Base-by-base conservation (phyloP, 2,113 vertebrate genomes). In the Oreotrochilus melanogaster region DNA sequence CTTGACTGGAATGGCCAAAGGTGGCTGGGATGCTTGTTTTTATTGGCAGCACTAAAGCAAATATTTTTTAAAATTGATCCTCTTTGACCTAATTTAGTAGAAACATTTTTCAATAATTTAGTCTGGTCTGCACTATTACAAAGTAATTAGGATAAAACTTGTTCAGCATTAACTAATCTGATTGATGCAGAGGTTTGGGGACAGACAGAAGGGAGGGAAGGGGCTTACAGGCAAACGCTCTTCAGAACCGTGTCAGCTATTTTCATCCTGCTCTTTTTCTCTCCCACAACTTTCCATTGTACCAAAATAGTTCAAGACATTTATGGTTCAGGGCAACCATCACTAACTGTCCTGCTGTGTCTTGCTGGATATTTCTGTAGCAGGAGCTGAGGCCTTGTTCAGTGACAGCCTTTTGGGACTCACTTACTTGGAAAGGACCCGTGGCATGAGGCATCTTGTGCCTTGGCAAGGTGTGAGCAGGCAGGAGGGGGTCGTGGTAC, bases 241-340 rank as follows among this genome's bases (percentile, higher is more conserved):
- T 79, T 89, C 75, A 80, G 92, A 93, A 69, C 75, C 54, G 50
- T 4, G 1, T 28, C 70, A 62, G 54, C 31, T 96, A 93, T 97
- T 95, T 95, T 96, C 95, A 69, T 91, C 60, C 54, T 67, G 31
- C 79, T 93, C 85, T 95, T 91, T 88, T 96, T 93, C 74, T 92
- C 89, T 93, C 91, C 83, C 72, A 58, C 78, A 94, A 94, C 74
- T 96, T 97, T 94, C 95, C 92, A 78, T 81, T 94, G 71, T 90
- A 95, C 94, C 2, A 11, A 95, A 97, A 96, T 95, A 97, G 95
- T 94, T 93, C 71, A 95, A 94, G 91, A 95, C 86, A 85, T 96
- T 95, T 86, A 50, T 91, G 89, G 89, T 88, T 93, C 66, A 78
- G 81, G 80, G 81, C 79, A 90, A 30, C 88, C 91, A 78, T 95